Conservation (phyloP, 2,888 invertebrate species). For the Tuberolachnus salignus region DNA sequence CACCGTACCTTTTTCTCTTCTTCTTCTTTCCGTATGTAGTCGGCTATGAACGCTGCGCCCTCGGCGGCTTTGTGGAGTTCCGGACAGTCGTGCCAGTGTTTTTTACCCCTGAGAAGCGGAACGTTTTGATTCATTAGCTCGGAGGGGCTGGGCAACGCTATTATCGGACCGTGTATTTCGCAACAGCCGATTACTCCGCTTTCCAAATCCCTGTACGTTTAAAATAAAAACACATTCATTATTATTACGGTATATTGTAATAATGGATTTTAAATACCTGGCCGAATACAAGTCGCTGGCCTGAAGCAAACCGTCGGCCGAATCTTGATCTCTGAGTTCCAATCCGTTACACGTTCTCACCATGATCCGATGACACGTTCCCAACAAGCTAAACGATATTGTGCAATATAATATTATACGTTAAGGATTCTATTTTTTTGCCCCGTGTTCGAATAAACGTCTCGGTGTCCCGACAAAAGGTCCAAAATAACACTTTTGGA, state of each 20-base stretch:
- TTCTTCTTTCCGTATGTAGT: slow-evolving; percentile 89
- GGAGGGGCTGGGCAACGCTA: slow-evolving; percentile 19
- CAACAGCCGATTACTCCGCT: slow-evolving; percentile 54
- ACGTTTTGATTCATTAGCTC: not conserved
- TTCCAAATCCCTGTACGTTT: slow-evolving; percentile 54
- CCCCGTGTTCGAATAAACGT: too few species aligned
- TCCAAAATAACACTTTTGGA: too few species aligned
- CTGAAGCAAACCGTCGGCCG: slow-evolving; percentile 64
- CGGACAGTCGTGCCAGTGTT: slow-evolving; percentile 85
- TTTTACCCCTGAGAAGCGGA: slow-evolving; percentile 12
- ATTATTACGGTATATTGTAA: too few species aligned
- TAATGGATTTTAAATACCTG: too few species aligned
- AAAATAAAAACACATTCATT: not conserved
- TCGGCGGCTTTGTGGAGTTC: slow-evolving; percentile 92
- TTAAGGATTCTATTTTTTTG: too few species aligned
- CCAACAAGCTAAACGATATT: slow-evolving; percentile 60
- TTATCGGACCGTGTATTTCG: slow-evolving; percentile 57
- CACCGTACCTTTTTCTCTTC: slow-evolving; percentile 80
- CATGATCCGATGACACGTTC: slow-evolving; percentile 69
- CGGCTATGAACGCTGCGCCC: slow-evolving; percentile 89
- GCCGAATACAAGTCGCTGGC: slow-evolving; percentile 59
- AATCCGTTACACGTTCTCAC: slow-evolving; percentile 79
- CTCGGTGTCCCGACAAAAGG: too few species aligned
- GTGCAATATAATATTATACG: too few species aligned
- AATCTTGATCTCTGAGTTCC: slow-evolving; percentile 71